Base-by-base conservation (phyloP, 2,113 vertebrate genomes). In the Gopherus flavomarginatus region DNA sequence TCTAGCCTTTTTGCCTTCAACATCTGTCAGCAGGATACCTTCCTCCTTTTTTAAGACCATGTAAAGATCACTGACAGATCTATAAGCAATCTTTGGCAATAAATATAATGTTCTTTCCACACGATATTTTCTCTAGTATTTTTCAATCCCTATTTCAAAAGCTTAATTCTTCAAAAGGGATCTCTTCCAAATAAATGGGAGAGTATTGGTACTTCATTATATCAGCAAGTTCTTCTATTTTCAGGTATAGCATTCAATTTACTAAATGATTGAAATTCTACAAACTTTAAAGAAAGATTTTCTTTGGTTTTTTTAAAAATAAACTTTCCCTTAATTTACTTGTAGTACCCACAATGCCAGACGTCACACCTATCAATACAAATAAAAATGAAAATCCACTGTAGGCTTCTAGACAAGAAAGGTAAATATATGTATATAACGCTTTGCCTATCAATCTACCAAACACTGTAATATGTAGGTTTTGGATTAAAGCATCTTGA, bases 21-120 rank as follows among this genome's bases (percentile, higher is more conserved):
- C 83, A 87, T 95, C 97, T 96, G 94, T 82, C 94, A 96, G 93
- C 90, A 93, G 93, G 94, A 87, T 96, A 95, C 12, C 83, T 93
- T 93, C 95, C 52, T 83, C 69, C 75, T 80, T 87, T 96, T 90
- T 82, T 47, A 91, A 86, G 31, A 82, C 53, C 75, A 83, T 35
- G 90, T 77, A 78, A 96, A 95, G 94, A 84, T 50, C 85, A 93
- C 5, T 2, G 91, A 69, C 80, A 93, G 91, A 96, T 92, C 89
- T 83, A 94, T 75, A 88, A 84, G 72, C 65, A 89, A 21, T 44
- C 79, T 83, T 92, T 62, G 72, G 49, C 35, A 90, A 86, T 86
- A 83, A 82, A 90, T 88, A 86, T 56, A 83, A 62, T 80, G n/a
- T 72, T 88, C 86, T 85, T 91, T 90, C 81, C 91, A 78, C 44